Base-by-base conservation (phyloP, 2,888 invertebrate species). In the Lobophora halterata region DNA sequence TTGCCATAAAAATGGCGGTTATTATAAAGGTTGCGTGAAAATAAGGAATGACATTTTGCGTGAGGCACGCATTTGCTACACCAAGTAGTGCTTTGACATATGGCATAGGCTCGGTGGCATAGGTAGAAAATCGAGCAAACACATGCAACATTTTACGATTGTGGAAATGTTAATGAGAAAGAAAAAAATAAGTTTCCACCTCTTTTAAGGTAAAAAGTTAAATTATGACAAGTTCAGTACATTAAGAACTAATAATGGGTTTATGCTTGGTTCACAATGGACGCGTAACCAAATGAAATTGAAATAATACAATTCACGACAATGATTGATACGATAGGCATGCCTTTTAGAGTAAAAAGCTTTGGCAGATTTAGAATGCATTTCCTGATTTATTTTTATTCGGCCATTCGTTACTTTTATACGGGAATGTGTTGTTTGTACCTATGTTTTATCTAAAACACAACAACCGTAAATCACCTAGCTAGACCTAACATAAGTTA, bases 21-120 rank as follows among this genome's bases (percentile, higher is more conserved):
- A 68, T 70, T 67, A 71, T 68, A 70, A 67, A 67, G 55, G 60
- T 77, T 63, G 75, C 77, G 73, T 76, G 74, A 51, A 37, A 48
- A 48, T 39, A 30, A 26, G 39, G 39, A 52, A 58, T 57, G 55
- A 56, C 51, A 69, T 72, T 70, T 68, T 68, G 76, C 82, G 82
- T 83, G 83, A 51, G 25, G 58, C 80, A 82, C 80, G 83, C 81
- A 72, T 65, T n/a, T n/a, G n/a, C n/a, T 55, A 57, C 61, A 57
- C 49, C 52, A 46, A 25, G 29, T 24, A 16, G 57, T 42, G 45
- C 54, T 55, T 56, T 65, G 63, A 63, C 59, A 52, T 55, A 56
- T 56, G 55, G 51, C 49, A 47, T n/a, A n/a, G n/a, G n/a, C n/a
- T n/a, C n/a, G n/a, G n/a, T n/a, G n/a, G n/a, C n/a, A n/a, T 50